These are phyloP conservation scores for Drosophila siamana DNA, from an alignment of 2,888 invertebrate species.

Conservation along the genomic window DNA sequence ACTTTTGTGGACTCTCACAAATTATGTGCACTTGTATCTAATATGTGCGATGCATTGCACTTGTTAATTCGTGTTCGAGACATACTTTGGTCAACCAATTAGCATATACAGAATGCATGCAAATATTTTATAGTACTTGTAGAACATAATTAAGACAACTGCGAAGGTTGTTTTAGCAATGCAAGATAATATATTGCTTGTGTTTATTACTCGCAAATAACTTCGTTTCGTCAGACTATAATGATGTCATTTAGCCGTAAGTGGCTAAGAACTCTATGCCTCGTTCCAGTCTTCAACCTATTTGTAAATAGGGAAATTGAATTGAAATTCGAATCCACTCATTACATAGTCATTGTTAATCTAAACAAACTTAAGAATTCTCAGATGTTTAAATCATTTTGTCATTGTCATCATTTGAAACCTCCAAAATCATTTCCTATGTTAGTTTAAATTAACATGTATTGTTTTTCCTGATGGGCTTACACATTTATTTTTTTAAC, in stretches of 20 bases:
- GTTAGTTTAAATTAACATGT: not conserved
- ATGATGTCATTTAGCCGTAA: conserved; percentile 16
- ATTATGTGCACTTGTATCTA: not conserved
- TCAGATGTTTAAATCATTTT: not conserved
- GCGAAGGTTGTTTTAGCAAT: conserved; percentile 9
- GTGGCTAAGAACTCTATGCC: not conserved
- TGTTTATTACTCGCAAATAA: conserved; percentile 11
- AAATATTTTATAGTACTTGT: conserved; percentile 14
- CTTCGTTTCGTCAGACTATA: not conserved
- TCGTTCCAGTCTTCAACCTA: not conserved
- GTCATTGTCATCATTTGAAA: not conserved
- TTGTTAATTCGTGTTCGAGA: not conserved
- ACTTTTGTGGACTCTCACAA: not conserved
- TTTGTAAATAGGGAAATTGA: conserved; percentile 2
- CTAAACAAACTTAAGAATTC: not conserved
- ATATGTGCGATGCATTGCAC: conserved; percentile 1
- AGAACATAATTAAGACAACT: conserved; percentile 22
- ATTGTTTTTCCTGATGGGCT: not conserved
- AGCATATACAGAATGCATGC: conserved; percentile 37
- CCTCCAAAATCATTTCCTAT: not conserved
- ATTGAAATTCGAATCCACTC: not conserved
- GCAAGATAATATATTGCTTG: conserved; percentile 6
- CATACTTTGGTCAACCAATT: conserved; percentile 32
- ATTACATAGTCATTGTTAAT: conserved; percentile 3
- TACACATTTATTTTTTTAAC: not conserved